Conservation (phyloP, 2,888 invertebrate species). For the Coenonympha arcania region DNA sequence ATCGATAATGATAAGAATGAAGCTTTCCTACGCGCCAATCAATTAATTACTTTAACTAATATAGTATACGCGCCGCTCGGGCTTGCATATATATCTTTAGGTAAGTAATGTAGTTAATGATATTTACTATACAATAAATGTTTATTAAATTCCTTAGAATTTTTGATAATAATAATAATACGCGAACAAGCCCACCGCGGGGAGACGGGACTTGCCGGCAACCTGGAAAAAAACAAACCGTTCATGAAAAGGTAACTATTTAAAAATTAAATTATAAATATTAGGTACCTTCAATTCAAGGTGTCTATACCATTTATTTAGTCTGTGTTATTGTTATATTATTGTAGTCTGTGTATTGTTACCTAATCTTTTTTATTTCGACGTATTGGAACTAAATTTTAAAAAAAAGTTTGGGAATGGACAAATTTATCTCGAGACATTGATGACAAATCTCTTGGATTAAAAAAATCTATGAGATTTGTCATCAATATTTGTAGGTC, state of each 20-base stretch:
- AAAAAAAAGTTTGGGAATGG: too few species aligned
- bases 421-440: too few species aligned
- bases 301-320: too few species aligned
- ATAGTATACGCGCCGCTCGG: slow-evolving; percentile 76
- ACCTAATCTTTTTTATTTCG: too few species aligned
- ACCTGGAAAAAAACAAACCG: slow-evolving; percentile 29
- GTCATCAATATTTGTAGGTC: too few species aligned
- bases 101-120: slow-evolving; percentile 64
- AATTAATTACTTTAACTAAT: slow-evolving; percentile 79
- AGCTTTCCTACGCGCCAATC: slow-evolving; percentile 76
- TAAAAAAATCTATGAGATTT: too few species aligned
- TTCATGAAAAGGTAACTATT: background rate
- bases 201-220: slow-evolving; percentile 40
- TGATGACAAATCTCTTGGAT: too few species aligned
- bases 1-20: slow-evolving; percentile 75
- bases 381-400: too few species aligned
- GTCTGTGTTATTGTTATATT: too few species aligned
- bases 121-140: slow-evolving; percentile 67
- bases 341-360: too few species aligned
- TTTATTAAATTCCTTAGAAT: slow-evolving; percentile 68
- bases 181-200: slow-evolving; percentile 55
- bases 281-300: too few species aligned
- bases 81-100: slow-evolving; percentile 61
- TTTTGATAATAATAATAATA: slow-evolving; percentile 64
- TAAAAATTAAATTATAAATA: background rate